phyloP scores from a whole-genome alignment of 2,888 invertebrate species.

The Lordiphosa andalusiaca region DNA sequence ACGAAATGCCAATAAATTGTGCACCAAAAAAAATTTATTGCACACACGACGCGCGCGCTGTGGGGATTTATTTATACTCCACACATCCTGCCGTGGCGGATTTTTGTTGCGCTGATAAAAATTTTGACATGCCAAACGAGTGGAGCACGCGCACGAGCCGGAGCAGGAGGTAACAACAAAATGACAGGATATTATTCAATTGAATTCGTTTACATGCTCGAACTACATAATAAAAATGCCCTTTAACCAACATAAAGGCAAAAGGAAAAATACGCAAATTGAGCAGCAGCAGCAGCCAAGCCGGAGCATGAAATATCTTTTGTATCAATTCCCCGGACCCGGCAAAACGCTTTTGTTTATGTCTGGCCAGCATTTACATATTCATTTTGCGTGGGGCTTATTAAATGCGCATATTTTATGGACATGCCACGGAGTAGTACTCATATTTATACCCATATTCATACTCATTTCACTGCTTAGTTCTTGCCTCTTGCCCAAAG shows the following conservation, averaged over 20 bases:
- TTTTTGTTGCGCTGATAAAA: conserved; percentile 68
- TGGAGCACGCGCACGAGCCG: not conserved
- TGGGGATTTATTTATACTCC: conserved; percentile 58
- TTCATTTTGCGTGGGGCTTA: conserved; percentile 55
- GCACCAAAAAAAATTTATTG: conserved; percentile 30
- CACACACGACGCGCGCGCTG: conserved; percentile 21
- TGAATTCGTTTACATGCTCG: conserved; percentile 75
- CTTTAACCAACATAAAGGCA: conserved; percentile 35
- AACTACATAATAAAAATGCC: conserved; percentile 66
- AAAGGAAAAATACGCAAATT: conserved; percentile 22
- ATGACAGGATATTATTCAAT: conserved; percentile 78
- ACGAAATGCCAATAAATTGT: conserved; percentile 75
- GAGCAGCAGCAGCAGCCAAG: conserved; percentile 15
- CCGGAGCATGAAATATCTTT: conserved; percentile 32
- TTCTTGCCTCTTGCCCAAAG: conserved; percentile 25
- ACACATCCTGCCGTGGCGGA: conserved; percentile 40
- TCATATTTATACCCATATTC: conserved; percentile 23
- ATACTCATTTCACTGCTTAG: conserved; percentile 31
- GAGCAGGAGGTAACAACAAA: conserved; percentile 63
- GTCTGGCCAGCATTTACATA: conserved; percentile 49
- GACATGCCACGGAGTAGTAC: conserved; percentile 25
- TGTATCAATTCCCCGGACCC: conserved; percentile 37
- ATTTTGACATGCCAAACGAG: conserved; percentile 61
- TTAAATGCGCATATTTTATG: conserved; percentile 72
- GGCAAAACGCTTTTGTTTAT: conserved; percentile 43